Percentiles rank a stretch among this genome's conserved stretches.
phyloP scores from a whole-genome alignment of 53 echinoderm and acorn worm genomes.

The Temnopleurus reevesii region DNA sequence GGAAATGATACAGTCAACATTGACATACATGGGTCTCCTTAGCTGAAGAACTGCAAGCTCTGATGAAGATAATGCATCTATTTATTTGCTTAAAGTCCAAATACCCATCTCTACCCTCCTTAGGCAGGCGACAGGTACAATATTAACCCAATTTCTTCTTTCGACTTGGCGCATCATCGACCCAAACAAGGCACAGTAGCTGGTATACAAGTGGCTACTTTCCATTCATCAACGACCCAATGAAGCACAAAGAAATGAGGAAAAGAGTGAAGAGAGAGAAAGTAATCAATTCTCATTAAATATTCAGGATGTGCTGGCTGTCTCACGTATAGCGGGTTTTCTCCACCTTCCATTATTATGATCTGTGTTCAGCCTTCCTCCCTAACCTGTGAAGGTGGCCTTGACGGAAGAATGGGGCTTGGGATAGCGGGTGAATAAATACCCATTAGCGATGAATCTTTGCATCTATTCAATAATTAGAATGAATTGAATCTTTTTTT shows the following conservation, averaged over 20 bases:
- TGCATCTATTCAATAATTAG: not conserved
- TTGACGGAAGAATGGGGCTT: not conserved
- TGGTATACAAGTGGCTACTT: not conserved
- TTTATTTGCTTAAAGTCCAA: too few relatives aligned
- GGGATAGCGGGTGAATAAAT: not conserved
- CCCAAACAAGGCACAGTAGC: slow-evolving; percentile 15
- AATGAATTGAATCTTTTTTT: too few relatives aligned
- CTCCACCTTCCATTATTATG: not conserved
- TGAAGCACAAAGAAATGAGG: slow-evolving; percentile 36
- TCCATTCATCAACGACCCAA: not conserved
- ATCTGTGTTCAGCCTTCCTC: not conserved
- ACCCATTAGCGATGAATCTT: not conserved
- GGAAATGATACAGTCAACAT: too few relatives aligned
- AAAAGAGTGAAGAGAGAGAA: not conserved
- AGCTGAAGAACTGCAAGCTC: too few relatives aligned
- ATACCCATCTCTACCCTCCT: too few relatives aligned
- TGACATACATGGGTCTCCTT: too few relatives aligned
- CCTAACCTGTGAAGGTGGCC: not conserved
- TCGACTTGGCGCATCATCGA: not conserved
- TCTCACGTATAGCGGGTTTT: not conserved
- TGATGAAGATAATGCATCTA: too few relatives aligned
- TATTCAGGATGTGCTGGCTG: slow-evolving; percentile 51
- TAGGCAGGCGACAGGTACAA: not conserved
- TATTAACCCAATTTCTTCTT: not conserved
- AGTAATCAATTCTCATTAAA: slow-evolving; percentile 59